A percentile compares a stretch with the other conserved stretches of the same genome.
Evolutionary conservation across 2,113 vertebrate genomes (phyloP).

Genomic region (Lagenorhynchus albirostris): DNA sequence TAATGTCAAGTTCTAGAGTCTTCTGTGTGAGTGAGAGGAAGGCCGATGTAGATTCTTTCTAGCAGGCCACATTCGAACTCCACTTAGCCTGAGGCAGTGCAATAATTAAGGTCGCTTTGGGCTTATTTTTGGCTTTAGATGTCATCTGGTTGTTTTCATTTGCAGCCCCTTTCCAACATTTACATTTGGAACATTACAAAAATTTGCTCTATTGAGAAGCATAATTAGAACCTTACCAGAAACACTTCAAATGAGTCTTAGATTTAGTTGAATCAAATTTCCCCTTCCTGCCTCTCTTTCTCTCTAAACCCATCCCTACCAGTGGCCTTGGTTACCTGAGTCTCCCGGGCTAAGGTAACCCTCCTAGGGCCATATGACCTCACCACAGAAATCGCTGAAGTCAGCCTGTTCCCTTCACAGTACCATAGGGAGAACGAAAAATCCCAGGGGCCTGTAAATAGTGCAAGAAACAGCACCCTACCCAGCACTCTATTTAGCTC

Average conservation of each 20-base stretch:
- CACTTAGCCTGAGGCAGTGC: background rate
- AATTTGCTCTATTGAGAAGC: conserved; percentile 19
- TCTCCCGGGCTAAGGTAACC: background rate
- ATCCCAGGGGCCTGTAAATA: conserved; percentile 21
- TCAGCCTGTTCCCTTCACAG: conserved; percentile 15
- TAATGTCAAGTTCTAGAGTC: background rate
- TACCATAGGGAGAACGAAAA: background rate
- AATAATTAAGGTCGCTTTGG: conserved; percentile 6
- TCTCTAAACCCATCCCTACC: background rate
- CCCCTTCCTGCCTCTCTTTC: background rate
- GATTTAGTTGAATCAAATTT: background rate
- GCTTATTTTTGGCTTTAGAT: conserved; percentile 42
- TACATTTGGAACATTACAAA: conserved; percentile 21
- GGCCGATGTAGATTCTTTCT: background rate
- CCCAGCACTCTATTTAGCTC: conserved; percentile 35
- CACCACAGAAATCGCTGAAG: background rate
- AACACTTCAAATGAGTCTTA: conserved; percentile 4
- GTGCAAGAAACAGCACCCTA: background rate
- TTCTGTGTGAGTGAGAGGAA: background rate
- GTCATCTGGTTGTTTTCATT: conserved; percentile 22
- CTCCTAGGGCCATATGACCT: background rate
- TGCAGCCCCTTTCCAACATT: background rate
- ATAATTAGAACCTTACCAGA: conserved; percentile 31
- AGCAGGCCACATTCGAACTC: background rate
- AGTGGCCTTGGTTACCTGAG: background rate